Conservation (phyloP, 1,140 invertebrate species). For the Centruroides sculpturatus region DNA sequence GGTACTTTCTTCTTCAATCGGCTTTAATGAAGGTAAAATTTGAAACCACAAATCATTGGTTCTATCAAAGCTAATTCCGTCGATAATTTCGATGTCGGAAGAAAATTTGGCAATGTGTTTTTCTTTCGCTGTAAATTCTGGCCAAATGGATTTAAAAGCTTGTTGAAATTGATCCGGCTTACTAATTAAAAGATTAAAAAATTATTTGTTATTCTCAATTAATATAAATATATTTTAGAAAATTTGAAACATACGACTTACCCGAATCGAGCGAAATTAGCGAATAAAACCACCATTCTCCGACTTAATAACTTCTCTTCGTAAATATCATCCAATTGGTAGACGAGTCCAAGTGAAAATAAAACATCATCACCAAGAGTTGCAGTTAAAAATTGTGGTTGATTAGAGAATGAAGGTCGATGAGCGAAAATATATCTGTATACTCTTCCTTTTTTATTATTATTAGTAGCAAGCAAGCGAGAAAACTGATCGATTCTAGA, state of each 20-base stretch:
- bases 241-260: background rate
- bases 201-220: too few species aligned
- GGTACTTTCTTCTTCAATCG: too few species aligned
- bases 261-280: conserved; percentile 16
- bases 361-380: conserved; percentile 21
- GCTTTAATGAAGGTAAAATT: too few species aligned
- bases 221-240: background rate
- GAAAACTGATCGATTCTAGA: conserved; percentile 5
- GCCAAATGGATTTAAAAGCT: too few species aligned
- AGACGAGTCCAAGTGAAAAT: conserved; percentile 17
- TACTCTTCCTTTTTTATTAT: background rate
- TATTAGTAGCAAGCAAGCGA: background rate
- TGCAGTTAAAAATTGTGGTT: conserved; percentile 17
- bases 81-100: too few species aligned
- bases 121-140: too few species aligned
- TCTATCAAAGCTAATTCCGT: too few species aligned
- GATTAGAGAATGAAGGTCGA: conserved; percentile 16
- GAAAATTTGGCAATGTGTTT: too few species aligned
- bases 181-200: too few species aligned
- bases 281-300: conserved; percentile 8
- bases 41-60: too few species aligned
- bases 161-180: too few species aligned
- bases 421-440: conserved; percentile 20
- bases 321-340: background rate
- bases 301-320: conserved; percentile 6